Evolutionary conservation across 2,797 vertebrate species (phyloP).

Genomic region (Hipposideros larvatus): DNA sequence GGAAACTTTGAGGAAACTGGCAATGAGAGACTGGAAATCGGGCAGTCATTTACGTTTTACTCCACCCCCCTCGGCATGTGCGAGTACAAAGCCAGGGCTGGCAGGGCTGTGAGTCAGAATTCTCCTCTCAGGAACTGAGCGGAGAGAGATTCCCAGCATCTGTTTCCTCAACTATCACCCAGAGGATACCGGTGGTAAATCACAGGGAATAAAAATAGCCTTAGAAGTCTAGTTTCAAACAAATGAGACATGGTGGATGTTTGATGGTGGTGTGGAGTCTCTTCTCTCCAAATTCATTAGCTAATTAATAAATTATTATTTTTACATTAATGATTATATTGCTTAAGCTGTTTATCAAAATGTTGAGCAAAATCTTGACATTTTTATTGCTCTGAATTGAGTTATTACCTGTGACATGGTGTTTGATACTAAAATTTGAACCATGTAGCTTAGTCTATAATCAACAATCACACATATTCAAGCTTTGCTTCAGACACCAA

Average conservation of each 20-base stretch:
- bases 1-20: slow-evolving; percentile 98
- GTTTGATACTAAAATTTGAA: slow-evolving; percentile 65
- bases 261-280: slow-evolving; percentile 59
- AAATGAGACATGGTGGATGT: slow-evolving; percentile 80
- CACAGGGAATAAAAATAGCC: slow-evolving; percentile 96
- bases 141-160: slow-evolving; percentile 97
- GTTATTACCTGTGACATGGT: neutral
- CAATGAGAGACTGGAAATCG: slow-evolving; percentile 93
- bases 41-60: slow-evolving; percentile 92
- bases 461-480: slow-evolving; percentile 51
- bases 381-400: slow-evolving; percentile 62
- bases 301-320: slow-evolving; percentile 70
- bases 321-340: slow-evolving; percentile 68
- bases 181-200: slow-evolving; percentile 96
- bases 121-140: slow-evolving; percentile 94
- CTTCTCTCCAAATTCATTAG: slow-evolving; percentile 63
- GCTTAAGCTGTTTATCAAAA: slow-evolving; percentile 61
- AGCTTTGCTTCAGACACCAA: slow-evolving; percentile 39
- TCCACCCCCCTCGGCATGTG: slow-evolving; percentile 93
- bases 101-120: slow-evolving; percentile 91
- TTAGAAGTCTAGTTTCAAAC: slow-evolving; percentile 87
- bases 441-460: slow-evolving; percentile 6
- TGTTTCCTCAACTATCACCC: slow-evolving; percentile 98
- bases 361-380: slow-evolving; percentile 61
- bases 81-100: slow-evolving; percentile 94